Evolutionary conservation across 1,140 invertebrate species (phyloP).

Genomic region (Monomorium pharaonis): DNA sequence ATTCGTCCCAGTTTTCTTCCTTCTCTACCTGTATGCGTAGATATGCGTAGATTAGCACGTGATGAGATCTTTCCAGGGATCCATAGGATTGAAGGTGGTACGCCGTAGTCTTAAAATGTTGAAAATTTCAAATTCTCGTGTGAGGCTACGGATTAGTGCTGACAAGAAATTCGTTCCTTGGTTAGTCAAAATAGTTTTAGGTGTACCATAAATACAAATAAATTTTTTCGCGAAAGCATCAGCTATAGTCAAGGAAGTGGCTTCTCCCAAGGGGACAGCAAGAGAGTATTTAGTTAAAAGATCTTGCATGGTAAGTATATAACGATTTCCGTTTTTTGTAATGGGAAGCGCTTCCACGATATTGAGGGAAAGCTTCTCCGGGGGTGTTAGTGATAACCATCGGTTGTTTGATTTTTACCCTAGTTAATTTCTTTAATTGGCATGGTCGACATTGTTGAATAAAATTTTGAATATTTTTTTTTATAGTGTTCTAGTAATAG

Average conservation of each 20-base stretch:
- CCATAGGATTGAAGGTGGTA: constrained; percentile 55
- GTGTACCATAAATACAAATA: not conserved
- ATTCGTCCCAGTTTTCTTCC: not conserved
- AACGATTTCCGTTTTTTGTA: not conserved
- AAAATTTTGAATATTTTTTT: not conserved
- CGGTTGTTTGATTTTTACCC: constrained; percentile 19
- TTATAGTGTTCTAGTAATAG: not conserved
- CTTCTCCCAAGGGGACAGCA: not conserved
- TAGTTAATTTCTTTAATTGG: not conserved
- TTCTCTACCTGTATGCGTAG: not conserved
- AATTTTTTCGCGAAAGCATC: constrained; percentile 62
- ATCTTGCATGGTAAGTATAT: constrained; percentile 67
- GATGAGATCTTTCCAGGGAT: constrained; percentile 69
- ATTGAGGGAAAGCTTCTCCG: constrained; percentile 45
- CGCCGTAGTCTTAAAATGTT: not conserved
- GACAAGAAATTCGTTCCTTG: constrained; percentile 1
- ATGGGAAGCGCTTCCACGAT: constrained; percentile 32
- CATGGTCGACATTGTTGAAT: not conserved
- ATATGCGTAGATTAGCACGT: not conserved
- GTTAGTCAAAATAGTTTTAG: not conserved
- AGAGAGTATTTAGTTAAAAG: constrained; percentile 58
- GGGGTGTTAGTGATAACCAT: constrained; percentile 49
- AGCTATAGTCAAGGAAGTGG: not conserved
- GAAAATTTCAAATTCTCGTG: not conserved
- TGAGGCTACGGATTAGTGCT: not conserved